phyloP scores from a whole-genome alignment of 2,888 invertebrate genomes.

The Lasioglossum calceatum region DNA sequence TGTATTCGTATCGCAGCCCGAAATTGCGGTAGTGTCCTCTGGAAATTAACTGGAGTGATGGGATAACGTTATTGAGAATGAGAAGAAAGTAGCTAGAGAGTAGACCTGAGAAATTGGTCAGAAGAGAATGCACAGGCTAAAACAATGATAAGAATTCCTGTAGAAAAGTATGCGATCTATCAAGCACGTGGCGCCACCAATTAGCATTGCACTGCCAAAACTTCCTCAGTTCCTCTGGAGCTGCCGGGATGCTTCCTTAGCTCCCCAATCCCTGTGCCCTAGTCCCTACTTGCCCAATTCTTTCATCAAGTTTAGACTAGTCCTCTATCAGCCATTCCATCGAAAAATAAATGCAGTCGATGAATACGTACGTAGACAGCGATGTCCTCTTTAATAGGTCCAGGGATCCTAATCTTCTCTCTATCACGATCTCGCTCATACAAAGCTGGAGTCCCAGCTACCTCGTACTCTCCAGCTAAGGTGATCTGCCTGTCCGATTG shows the following conservation, averaged over 20 bases:
- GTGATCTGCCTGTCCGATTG: constrained; percentile 80
- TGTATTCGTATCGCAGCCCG: constrained; percentile 94
- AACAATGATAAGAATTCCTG: neutral
- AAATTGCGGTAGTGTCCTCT: constrained; percentile 89
- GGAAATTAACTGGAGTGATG: constrained; percentile 76
- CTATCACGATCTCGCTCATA: constrained; percentile 85
- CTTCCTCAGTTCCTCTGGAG: too few species aligned
- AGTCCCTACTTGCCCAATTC: neutral
- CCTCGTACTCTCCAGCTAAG: constrained; percentile 84
- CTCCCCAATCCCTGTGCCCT: neutral
- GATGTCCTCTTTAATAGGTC: constrained; percentile 87
- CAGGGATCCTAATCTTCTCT: constrained; percentile 87
- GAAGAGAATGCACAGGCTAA: neutral
- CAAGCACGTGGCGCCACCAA: too few species aligned
- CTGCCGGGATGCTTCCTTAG: neutral
- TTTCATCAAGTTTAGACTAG: neutral
- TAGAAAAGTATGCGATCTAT: neutral
- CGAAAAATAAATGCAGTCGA: neutral
- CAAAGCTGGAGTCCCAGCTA: constrained; percentile 85
- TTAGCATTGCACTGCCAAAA: too few species aligned
- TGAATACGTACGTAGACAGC: constrained; percentile 86
- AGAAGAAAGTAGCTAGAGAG: constrained; percentile 37
- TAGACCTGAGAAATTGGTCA: neutral
- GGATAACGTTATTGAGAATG: constrained; percentile 52
- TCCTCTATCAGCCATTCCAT: neutral